phyloP scores from a whole-genome alignment of 2,888 invertebrate species.

The Eupithecia subumbrata region DNA sequence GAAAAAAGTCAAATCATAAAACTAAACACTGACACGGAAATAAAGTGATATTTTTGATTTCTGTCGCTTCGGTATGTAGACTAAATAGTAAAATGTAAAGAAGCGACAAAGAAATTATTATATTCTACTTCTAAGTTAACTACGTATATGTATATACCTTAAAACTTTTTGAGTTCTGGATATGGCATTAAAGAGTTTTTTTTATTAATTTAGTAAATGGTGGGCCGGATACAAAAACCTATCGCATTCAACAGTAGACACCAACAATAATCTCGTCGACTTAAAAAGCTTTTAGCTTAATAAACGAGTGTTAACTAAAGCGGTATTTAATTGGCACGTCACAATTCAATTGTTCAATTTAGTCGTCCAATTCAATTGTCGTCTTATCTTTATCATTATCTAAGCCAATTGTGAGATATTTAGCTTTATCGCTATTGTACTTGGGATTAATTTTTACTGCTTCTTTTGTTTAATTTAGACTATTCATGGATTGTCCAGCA shows the following conservation, averaged over 20 bases:
- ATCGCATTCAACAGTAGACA: neutral
- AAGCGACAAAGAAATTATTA: no score
- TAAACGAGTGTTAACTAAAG: slow-evolving; percentile 71
- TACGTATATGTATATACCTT: no score
- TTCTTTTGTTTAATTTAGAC: neutral
- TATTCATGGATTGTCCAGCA: neutral
- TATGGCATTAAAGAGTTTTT: no score
- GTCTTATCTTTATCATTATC: slow-evolving; percentile 59
- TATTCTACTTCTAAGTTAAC: no score
- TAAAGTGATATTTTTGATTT: no score
- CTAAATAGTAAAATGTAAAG: no score
- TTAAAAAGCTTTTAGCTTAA: slow-evolving; percentile 73
- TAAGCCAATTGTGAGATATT: slow-evolving; percentile 60
- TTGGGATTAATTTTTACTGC: slow-evolving; percentile 33
- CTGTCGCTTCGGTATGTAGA: no score
- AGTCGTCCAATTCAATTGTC: slow-evolving; percentile 79
- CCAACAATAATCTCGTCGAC: slow-evolving; percentile 46
- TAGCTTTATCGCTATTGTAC: slow-evolving; percentile 46
- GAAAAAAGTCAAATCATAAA: no score
- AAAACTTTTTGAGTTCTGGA: no score
- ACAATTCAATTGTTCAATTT: slow-evolving; percentile 72
- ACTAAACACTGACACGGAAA: no score
- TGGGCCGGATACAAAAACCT: neutral
- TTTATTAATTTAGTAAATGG: neutral
- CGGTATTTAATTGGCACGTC: slow-evolving; percentile 76